phyloP scores from a whole-genome alignment of 2,113 vertebrate genomes.

The Lagopus leucura region DNA sequence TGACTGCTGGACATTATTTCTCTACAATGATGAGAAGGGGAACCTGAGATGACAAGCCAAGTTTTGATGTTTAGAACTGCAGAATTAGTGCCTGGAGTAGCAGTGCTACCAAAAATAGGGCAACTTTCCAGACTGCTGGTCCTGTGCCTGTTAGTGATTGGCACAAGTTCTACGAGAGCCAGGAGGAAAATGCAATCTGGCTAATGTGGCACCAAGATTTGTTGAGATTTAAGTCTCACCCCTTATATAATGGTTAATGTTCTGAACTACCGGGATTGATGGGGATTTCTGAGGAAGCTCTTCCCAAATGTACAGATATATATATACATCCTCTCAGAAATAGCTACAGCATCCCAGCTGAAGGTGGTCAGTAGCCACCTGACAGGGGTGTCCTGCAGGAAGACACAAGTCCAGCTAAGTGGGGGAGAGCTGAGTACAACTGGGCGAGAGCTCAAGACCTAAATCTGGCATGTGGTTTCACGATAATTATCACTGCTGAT shows the following conservation, averaged over 20 bases:
- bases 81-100: rapidly evolving
- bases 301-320: neutral
- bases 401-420: rapidly evolving
- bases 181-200: neutral
- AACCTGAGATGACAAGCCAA: neutral
- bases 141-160: neutral
- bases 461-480: neutral
- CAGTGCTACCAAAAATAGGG: rapidly evolving
- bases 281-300: neutral
- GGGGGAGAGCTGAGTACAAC: rapidly evolving
- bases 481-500: rapidly evolving
- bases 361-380: neutral
- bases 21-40: rapidly evolving
- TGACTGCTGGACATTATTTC: neutral
- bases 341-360: neutral
- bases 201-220: rapidly evolving
- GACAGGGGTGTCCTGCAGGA: neutral
- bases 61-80: neutral
- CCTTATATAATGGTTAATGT: rapidly evolving
- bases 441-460: neutral
- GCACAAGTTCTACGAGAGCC: neutral
- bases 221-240: neutral
- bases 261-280: neutral
- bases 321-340: neutral
- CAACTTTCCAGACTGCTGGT: neutral